phyloP scores from a whole-genome alignment of 2,113 vertebrate species.

The Lucifuga dentata region DNA sequence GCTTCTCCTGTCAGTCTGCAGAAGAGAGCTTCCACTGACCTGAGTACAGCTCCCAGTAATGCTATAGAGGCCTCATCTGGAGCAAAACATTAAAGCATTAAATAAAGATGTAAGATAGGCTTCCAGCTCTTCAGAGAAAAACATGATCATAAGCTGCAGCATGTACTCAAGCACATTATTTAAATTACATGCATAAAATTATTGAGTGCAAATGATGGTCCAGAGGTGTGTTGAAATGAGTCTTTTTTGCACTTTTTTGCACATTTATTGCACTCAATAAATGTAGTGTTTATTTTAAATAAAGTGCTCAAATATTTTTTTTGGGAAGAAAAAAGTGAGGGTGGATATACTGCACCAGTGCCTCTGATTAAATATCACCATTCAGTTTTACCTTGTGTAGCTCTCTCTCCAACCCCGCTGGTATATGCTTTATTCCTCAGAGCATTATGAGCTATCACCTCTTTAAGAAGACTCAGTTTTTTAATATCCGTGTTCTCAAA shows the following conservation, averaged over 20 bases:
- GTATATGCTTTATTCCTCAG: slow-evolving; percentile 46
- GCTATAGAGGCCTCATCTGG: slow-evolving; percentile 63
- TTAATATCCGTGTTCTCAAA: slow-evolving; percentile 80
- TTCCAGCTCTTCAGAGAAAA: neutral
- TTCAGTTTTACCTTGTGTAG: slow-evolving; percentile 60
- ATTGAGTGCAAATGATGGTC: no score
- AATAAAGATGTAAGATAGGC: neutral
- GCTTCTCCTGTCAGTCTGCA: slow-evolving; percentile 64
- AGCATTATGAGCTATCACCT: slow-evolving; percentile 53
- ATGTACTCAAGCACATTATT: no score
- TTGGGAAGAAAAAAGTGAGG: no score
- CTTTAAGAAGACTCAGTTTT: slow-evolving; percentile 67
- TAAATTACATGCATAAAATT: no score
- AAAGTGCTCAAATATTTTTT: neutral
- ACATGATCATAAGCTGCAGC: neutral
- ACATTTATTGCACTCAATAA: no score
- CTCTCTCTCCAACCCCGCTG: slow-evolving; percentile 27
- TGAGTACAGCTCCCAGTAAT: slow-evolving; percentile 75
- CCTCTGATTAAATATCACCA: neutral
- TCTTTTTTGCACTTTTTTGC: no score
- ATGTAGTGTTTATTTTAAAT: neutral
- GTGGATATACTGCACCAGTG: neutral
- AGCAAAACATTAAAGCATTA: neutral
- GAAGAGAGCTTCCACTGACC: slow-evolving; percentile 74
- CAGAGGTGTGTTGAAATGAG: no score